Evolutionary conservation across 2,888 invertebrate genomes (phyloP).

Genomic region (Caenorhabditis virilis): DNA sequence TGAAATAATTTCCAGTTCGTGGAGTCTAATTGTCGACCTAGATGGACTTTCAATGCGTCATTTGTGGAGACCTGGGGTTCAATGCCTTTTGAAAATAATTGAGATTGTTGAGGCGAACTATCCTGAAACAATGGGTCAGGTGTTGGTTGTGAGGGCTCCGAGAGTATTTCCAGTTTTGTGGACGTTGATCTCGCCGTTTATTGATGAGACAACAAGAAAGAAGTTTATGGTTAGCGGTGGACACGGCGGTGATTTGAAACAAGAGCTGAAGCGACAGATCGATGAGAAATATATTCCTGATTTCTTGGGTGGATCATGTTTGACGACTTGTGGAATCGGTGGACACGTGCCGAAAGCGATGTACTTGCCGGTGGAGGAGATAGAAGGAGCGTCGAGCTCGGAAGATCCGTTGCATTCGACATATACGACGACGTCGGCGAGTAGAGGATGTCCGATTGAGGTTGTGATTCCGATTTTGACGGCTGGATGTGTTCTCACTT

Average conservation of each 20-base stretch:
- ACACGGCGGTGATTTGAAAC: slow-evolving; percentile 73
- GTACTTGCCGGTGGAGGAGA: slow-evolving; percentile 76
- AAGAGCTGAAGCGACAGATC: slow-evolving; percentile 81
- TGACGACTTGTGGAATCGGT: slow-evolving; percentile 74
- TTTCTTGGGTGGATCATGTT: slow-evolving; percentile 79
- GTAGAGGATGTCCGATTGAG: slow-evolving; percentile 71
- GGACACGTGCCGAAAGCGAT: slow-evolving; percentile 85
- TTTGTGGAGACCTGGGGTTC: slow-evolving; percentile 89
- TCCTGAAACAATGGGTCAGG: slow-evolving; percentile 71
- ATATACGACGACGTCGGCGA: slow-evolving; percentile 70
- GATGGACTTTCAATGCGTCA: slow-evolving; percentile 94
- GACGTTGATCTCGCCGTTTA: slow-evolving; percentile 92
- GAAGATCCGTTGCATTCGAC: slow-evolving; percentile 70
- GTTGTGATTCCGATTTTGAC: slow-evolving; percentile 80
- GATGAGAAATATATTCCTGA: slow-evolving; percentile 85
- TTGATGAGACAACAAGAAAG: slow-evolving; percentile 85
- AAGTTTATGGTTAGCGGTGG: slow-evolving; percentile 77
- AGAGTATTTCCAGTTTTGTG: slow-evolving; percentile 91
- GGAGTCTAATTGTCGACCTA: slow-evolving; percentile 87
- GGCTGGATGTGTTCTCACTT: slow-evolving; percentile 86
- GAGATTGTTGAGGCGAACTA: slow-evolving; percentile 76
- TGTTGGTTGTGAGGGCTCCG: slow-evolving; percentile 87
- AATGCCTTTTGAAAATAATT: slow-evolving; percentile 75
- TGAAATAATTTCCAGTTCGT: slow-evolving; percentile 80
- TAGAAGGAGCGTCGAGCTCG: slow-evolving; percentile 67